Base-by-base conservation (phyloP, 2,797 vertebrate genomes). In the Hypotaenidia okinawae region DNA sequence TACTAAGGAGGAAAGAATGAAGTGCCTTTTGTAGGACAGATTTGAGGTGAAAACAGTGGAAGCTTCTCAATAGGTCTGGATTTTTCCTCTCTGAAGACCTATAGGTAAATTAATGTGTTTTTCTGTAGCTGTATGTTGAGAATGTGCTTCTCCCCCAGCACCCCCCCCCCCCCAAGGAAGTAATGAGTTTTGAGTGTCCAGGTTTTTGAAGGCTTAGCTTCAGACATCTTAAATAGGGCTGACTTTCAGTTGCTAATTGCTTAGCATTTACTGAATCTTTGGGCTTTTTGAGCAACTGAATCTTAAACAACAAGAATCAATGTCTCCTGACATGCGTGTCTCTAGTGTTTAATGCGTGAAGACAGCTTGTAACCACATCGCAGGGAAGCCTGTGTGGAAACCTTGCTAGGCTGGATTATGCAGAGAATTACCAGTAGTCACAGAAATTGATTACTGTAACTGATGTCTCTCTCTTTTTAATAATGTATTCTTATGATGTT, bases 361-460 rank as follows among this genome's bases (percentile, higher is more conserved):
- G 90, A 79, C 67, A 83, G 68, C n/a, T 85, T 78, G 63, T 35
- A 86, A 1, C 69, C 6, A 14, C 43, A 49, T 49, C 3, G 28
- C 49, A 30, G 89, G 64, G 61, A 77, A 57, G 67, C 32, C 72
- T 91, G 19, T 39, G 25, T 74, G 81, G 87, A 74, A 85, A 22
- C 25, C 30, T 81, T 61, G 21, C 64, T 76, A 67, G 89, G 39
- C 70, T 86, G 87, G 74, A 69, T 90, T 93, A 93, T 59, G 47
- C 35, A 51, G 80, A 80, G 79, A 91, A 84, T 84, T 95, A 45
- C 63, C 59, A 28, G 33, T 61, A 61, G 79, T 95, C 87, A 89
- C 19, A 93, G 86, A 76, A 91, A 95, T 73, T 86, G 82, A 86
- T 95, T 72, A 76, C 52, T 92, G 30, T 94, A 95, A 87, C 73